Evolutionary conservation across 2,113 vertebrate genomes (phyloP).

Genomic region (Charadrius vociferus): DNA sequence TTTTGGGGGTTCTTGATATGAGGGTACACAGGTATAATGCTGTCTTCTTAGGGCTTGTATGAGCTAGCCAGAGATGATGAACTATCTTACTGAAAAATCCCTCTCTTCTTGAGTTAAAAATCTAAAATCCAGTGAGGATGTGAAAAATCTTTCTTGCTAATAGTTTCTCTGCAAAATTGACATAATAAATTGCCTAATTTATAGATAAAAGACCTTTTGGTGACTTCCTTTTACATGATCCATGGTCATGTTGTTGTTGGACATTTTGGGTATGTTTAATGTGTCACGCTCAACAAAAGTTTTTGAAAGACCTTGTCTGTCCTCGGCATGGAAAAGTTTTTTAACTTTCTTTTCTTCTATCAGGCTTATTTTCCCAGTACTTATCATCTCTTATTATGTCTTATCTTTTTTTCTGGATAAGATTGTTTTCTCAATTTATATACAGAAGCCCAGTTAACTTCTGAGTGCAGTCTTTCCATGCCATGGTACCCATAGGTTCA

Average conservation of each 20-base stretch:
- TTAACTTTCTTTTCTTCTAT: constrained; percentile 17
- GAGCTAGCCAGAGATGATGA: background rate
- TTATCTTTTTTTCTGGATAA: constrained; percentile 37
- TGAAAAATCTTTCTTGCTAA: background rate
- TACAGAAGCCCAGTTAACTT: background rate
- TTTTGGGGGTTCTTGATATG: background rate
- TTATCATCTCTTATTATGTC: background rate
- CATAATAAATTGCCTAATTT: background rate
- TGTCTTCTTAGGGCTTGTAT: background rate
- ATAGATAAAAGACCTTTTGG: background rate
- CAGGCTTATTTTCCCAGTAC: background rate
- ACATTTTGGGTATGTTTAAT: background rate
- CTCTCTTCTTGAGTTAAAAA: background rate
- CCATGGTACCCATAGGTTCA: background rate
- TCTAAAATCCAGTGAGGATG: background rate
- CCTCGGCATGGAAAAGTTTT: background rate
- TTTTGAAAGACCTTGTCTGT: constrained; percentile 29
- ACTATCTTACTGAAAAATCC: background rate
- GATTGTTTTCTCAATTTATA: background rate
- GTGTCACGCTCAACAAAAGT: background rate
- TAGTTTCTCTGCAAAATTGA: background rate
- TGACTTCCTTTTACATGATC: background rate
- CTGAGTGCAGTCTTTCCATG: background rate
- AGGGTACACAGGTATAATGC: background rate
- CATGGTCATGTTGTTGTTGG: background rate